Conservation (phyloP, 2,113 vertebrate species). For the Urocolius indicus region DNA sequence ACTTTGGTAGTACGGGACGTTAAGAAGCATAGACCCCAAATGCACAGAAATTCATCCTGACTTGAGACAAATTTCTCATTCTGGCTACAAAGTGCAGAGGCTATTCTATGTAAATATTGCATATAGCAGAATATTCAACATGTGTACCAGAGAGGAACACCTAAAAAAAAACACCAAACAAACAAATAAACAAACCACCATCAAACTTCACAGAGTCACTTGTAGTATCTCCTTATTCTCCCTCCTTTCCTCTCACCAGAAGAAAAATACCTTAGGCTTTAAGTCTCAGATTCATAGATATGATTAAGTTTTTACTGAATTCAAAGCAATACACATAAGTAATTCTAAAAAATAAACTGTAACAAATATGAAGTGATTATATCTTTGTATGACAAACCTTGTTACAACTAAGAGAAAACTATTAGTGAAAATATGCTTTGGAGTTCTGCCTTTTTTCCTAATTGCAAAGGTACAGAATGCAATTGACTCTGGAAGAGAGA, state of each 20-base stretch:
- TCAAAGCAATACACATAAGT: not conserved
- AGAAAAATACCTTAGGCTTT: not conserved
- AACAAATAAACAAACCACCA: not conserved
- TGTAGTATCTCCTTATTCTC: not conserved
- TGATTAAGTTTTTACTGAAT: not conserved
- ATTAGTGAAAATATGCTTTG: not conserved
- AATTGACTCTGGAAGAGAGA: not conserved
- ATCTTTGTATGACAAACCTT: not conserved
- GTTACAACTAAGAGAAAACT: not conserved
- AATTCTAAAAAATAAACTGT: not conserved
- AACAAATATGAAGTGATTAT: not conserved
- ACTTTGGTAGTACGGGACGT: not conserved
- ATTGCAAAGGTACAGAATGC: not conserved
- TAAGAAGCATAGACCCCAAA: not conserved
- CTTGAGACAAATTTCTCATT: not conserved
- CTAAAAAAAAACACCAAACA: not conserved
- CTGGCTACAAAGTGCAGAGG: not conserved
- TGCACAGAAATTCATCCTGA: conserved; percentile 2
- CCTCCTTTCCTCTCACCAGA: not conserved
- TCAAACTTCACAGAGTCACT: not conserved
- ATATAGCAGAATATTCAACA: not conserved
- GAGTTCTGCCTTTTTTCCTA: not conserved
- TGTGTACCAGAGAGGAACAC: not conserved
- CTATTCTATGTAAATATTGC: not conserved
- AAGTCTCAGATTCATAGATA: not conserved